Base-by-base conservation (phyloP, 2,888 invertebrate species). In the Sarcophaga subvicina region DNA sequence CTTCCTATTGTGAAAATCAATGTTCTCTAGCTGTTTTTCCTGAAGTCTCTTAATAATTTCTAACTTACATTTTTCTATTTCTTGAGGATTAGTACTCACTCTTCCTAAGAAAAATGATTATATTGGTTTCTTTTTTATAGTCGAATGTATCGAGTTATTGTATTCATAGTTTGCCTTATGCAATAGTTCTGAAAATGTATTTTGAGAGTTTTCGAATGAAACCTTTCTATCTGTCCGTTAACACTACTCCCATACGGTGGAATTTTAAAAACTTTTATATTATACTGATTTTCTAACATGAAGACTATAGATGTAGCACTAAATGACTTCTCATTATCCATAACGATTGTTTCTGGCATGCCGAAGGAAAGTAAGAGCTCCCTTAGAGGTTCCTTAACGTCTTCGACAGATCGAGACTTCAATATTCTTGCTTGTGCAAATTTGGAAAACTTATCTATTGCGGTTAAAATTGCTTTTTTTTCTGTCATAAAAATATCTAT, bases 301-400 rank as follows among this genome's bases (percentile, higher is more conserved):
- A 69, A 76, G 45, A 45, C 25, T 70, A 70, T 76, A 14, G 69
- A 49, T 14, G 37, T 20, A 3, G 75, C 64, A 45, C 54, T 64
- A 49, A 76, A 71, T 2, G 72, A 80, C 47, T 80, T 80, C 22
- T 81, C 80, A 14, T 73, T 81, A 47, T 81, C 80, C 37, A 80
- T 72, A 20, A 80, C 66, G 5, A 80, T 63, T 12, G 63, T 60
- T 63, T 80, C 66, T 6, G 80, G 72, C 20, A 71, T 66, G 37
- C 80, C 73, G 60, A 80, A 76, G 12, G 63, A 60, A 37, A 70
- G 49, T 25, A 82, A 70, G 47, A 82, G 69, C 22, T 76, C 82
- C 11, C 82, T 76, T 54, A 82, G 59, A 20, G 76, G 70, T 17
- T 73, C 70, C 63, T 71, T 80, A 47, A 71, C 47, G n/a, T 77